phyloP scores from a whole-genome alignment of 2,888 invertebrate genomes.

The Hedya salicella region DNA sequence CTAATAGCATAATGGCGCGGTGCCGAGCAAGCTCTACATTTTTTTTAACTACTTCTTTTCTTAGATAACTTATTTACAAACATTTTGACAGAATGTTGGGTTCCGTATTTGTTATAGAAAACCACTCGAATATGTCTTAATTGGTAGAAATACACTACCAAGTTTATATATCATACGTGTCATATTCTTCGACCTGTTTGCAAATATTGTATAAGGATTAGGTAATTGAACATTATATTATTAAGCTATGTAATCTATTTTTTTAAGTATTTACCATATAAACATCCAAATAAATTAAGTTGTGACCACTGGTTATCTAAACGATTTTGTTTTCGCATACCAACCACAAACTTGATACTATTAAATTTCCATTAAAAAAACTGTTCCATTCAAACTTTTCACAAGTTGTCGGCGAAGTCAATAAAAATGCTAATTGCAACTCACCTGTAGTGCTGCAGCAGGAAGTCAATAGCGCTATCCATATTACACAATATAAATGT shows the following conservation, averaged over 20 bases:
- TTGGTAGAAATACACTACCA: too few relatives aligned
- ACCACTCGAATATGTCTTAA: too few relatives aligned
- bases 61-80: constrained; percentile 7
- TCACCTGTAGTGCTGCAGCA: constrained; percentile 80
- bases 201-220: too few relatives aligned
- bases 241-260: too few relatives aligned
- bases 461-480: constrained; percentile 72
- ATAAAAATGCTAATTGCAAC: constrained; percentile 79
- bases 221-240: too few relatives aligned
- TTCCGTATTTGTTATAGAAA: background rate
- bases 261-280: too few relatives aligned
- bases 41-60: constrained; percentile 11
- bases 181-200: too few relatives aligned
- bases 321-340: background rate
- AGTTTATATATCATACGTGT: too few relatives aligned
- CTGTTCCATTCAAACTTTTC: constrained; percentile 61
- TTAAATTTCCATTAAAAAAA: constrained; percentile 45
- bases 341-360: background rate
- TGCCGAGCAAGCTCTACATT: constrained; percentile 10
- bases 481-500: constrained; percentile 81
- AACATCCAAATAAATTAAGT: too few relatives aligned
- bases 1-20: constrained; percentile 20
- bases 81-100: background rate
- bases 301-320: background rate
- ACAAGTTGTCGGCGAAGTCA: constrained; percentile 64